Conservation (phyloP, 2,888 invertebrate genomes). For the Bombylius discolor region DNA sequence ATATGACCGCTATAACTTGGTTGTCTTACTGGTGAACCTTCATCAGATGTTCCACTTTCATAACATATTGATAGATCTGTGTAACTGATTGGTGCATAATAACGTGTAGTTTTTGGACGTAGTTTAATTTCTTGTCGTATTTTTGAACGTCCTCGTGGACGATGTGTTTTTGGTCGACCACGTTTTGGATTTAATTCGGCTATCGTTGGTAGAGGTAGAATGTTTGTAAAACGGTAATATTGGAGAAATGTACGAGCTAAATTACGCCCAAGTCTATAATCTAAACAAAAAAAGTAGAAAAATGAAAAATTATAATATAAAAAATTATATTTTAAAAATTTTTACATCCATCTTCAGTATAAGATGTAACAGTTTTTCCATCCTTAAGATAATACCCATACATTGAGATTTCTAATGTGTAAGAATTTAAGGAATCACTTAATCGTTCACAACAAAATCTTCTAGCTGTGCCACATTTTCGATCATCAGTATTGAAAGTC, state of each 20-base stretch:
- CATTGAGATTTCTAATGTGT: slow-evolving; percentile 81
- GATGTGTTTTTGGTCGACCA: slow-evolving; percentile 31
- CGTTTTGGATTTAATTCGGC: slow-evolving; percentile 33
- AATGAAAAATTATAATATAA: not conserved
- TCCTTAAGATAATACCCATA: slow-evolving; percentile 69
- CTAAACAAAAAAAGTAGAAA: slow-evolving; percentile 32
- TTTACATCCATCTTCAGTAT: slow-evolving; percentile 94
- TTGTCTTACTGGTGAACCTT: slow-evolving; percentile 33
- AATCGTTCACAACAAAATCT: slow-evolving; percentile 63
- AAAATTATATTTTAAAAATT: slow-evolving; percentile 36
- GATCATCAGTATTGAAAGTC: slow-evolving; percentile 82
- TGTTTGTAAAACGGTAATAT: slow-evolving; percentile 64
- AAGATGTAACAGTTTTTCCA: slow-evolving; percentile 59
- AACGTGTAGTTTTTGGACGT: slow-evolving; percentile 39
- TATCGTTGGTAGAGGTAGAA: slow-evolving; percentile 42
- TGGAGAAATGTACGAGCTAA: slow-evolving; percentile 62
- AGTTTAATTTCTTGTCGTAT: slow-evolving; percentile 35
- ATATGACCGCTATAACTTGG: slow-evolving; percentile 21
- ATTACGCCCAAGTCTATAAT: slow-evolving; percentile 66
- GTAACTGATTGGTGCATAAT: slow-evolving; percentile 40
- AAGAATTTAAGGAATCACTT: slow-evolving; percentile 72
- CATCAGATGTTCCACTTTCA: slow-evolving; percentile 41
- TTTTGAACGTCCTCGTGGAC: slow-evolving; percentile 30
- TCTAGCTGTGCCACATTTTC: slow-evolving; percentile 76
- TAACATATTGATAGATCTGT: slow-evolving; percentile 43